Evolutionary conservation across 2,113 vertebrate genomes (phyloP).

Genomic region (Corvus cornix): DNA sequence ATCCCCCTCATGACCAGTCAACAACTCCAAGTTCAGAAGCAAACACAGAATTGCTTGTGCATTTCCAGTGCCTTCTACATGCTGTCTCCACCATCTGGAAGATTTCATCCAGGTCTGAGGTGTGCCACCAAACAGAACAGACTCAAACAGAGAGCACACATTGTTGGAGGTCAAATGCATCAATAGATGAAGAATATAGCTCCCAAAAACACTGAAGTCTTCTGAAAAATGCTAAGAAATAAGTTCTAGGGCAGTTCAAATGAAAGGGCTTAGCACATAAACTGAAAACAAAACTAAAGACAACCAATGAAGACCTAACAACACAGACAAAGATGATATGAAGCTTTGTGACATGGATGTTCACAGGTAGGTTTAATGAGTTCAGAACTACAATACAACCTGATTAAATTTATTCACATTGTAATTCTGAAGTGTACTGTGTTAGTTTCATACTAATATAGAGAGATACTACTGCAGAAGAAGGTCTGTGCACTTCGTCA

Average conservation of each 20-base stretch:
- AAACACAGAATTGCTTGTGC: background rate
- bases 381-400: background rate
- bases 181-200: background rate
- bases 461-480: background rate
- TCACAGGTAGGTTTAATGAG: background rate
- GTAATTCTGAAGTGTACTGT: background rate
- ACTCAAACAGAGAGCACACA: background rate
- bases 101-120: background rate
- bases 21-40: background rate
- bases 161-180: background rate
- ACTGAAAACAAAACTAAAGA: background rate
- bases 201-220: background rate
- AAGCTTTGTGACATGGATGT: background rate
- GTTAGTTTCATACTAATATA: background rate
- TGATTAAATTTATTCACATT: background rate
- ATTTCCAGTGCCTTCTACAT: background rate
- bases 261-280: background rate
- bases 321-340: rapidly evolving
- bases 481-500: background rate
- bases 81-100: background rate
- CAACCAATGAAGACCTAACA: background rate
- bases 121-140: background rate
- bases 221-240: background rate
- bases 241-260: background rate
- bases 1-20: background rate